Conservation (phyloP, 2,113 vertebrate genomes). For the Microcebus jonahi region DNA sequence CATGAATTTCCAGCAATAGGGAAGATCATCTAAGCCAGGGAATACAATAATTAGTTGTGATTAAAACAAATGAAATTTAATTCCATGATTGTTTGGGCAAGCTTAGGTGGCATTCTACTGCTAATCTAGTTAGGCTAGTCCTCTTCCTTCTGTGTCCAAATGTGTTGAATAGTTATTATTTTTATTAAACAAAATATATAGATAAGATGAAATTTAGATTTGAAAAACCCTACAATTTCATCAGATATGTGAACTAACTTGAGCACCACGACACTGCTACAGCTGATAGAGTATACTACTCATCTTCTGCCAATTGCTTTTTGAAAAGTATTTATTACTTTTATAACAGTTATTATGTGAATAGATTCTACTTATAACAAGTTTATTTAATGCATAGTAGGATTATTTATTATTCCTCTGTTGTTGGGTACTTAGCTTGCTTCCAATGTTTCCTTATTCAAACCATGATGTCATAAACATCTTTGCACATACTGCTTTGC, state of each 20-base stretch:
- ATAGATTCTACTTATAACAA: conserved; percentile 22
- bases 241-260: not conserved
- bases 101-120: not conserved
- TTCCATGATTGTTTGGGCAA: not conserved
- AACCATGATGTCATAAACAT: not conserved
- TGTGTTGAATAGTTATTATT: conserved; percentile 22
- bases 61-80: conserved; percentile 31
- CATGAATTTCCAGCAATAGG: not conserved
- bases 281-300: not conserved
- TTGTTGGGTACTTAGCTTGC: not conserved
- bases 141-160: not conserved
- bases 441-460: not conserved
- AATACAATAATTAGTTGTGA: not conserved
- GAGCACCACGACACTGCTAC: not conserved
- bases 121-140: not conserved
- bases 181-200: conserved; percentile 1
- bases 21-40: not conserved
- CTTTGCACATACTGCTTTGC: not conserved
- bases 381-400: not conserved
- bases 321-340: conserved; percentile 6
- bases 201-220: not conserved
- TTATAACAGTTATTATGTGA: not conserved
- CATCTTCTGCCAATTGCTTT: not conserved
- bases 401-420: not conserved
- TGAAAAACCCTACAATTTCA: not conserved